phyloP scores from a whole-genome alignment of 2,113 vertebrate genomes.

The Miniopterus natalensis region DNA sequence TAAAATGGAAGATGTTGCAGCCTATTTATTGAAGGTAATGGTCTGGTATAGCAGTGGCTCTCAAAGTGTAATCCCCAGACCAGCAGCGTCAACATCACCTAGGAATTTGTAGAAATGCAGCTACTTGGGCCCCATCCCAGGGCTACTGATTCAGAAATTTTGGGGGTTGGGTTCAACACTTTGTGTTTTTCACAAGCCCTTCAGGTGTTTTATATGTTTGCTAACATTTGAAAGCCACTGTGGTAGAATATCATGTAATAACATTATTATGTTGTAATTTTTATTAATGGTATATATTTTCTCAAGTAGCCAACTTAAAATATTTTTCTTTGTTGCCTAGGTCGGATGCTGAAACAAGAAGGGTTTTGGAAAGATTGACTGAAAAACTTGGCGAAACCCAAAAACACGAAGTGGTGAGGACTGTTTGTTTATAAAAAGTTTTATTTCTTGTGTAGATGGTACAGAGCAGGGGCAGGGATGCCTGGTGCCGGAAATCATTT shows the following conservation, averaged over 20 bases:
- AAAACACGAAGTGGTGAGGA: constrained; percentile 92
- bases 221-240: background rate
- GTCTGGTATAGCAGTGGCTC: background rate
- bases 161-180: background rate
- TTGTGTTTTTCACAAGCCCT: background rate
- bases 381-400: constrained; percentile 89
- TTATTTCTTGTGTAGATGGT: background rate
- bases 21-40: background rate
- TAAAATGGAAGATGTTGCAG: background rate
- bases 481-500: too few relatives aligned
- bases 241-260: background rate
- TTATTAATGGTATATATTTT: background rate
- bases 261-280: background rate
- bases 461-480: too few relatives aligned
- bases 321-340: constrained; percentile 83
- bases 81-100: background rate
- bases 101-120: background rate
- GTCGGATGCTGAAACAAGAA: constrained; percentile 93
- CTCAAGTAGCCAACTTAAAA: constrained; percentile 13
- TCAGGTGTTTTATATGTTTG: background rate
- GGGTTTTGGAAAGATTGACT: constrained; percentile 91
- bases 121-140: background rate
- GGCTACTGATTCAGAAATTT: background rate
- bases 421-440: background rate
- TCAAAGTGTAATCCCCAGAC: background rate